Evolutionary conservation across 2,888 invertebrate genomes (phyloP).

Genomic region (Pseudolycoriella hygida): DNA sequence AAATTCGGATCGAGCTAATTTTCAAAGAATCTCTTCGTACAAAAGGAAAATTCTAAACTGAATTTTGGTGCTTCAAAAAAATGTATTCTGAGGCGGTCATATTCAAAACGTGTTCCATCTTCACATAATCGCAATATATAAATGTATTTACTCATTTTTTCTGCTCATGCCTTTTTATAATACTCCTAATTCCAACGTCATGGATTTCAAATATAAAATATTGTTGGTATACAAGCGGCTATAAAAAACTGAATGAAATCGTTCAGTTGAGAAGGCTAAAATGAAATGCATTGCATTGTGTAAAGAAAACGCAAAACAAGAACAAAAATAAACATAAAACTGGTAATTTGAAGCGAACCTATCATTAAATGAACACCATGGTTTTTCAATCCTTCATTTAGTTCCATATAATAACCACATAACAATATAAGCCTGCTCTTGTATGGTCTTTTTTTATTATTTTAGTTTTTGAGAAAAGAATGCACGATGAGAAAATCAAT

Average conservation of each 20-base stretch:
- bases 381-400: no score
- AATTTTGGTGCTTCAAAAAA: no score
- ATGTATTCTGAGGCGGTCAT: no score
- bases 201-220: no score
- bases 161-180: neutral
- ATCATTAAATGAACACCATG: slow-evolving; percentile 3
- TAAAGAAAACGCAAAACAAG: neutral
- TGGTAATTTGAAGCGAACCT: slow-evolving; percentile 1
- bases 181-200: no score
- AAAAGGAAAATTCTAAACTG: no score
- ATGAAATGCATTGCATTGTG: neutral
- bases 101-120: no score
- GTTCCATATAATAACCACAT: neutral
- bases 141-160: neutral
- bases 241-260: neutral
- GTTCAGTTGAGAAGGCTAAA: neutral
- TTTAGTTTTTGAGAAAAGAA: neutral
- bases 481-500: no score
- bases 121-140: no score
- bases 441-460: neutral
- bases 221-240: no score
- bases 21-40: no score
- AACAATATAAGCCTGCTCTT: neutral
- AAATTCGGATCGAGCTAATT: no score
- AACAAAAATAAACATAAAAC: neutral